These are phyloP conservation scores for Cheumatopsyche charites DNA, from an alignment of 1,140 invertebrate species.

Conservation along the genomic window DNA sequence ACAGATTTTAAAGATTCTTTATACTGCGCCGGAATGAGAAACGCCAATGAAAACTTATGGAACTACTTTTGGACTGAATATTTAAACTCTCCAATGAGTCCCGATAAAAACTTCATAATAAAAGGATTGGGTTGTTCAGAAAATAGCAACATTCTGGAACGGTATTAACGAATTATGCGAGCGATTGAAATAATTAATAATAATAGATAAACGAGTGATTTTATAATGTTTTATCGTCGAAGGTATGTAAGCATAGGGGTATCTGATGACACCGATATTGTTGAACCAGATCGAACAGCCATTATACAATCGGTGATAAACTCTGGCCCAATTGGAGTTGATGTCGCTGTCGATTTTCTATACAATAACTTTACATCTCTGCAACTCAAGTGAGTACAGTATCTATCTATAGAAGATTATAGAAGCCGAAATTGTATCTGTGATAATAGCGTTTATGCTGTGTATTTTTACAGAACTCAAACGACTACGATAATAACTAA, in stretches of 20 bases:
- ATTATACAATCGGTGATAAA: constrained; percentile 3
- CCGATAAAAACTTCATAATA: not conserved
- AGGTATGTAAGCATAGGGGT: constrained; percentile 6
- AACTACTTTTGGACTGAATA: constrained; percentile 9
- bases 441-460: too few species aligned
- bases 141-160: not conserved
- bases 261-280: not conserved
- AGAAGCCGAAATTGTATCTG: too few species aligned
- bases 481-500: not conserved
- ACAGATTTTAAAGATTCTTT: not conserved
- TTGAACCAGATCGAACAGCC: not conserved
- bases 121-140: constrained; percentile 11
- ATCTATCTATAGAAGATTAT: too few species aligned
- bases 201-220: not conserved
- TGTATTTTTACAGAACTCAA: not conserved
- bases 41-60: not conserved
- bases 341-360: not conserved
- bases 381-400: constrained; percentile 14
- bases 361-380: not conserved
- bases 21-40: constrained; percentile 10
- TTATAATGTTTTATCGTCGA: too few species aligned
- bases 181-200: too few species aligned
- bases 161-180: not conserved
- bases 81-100: not conserved
- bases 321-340: not conserved